Evolutionary conservation across 2,797 vertebrate genomes (phyloP), one percentile per base, ranked within the genome.

Genomic region (Sphaeramia orbicularis): DNA sequence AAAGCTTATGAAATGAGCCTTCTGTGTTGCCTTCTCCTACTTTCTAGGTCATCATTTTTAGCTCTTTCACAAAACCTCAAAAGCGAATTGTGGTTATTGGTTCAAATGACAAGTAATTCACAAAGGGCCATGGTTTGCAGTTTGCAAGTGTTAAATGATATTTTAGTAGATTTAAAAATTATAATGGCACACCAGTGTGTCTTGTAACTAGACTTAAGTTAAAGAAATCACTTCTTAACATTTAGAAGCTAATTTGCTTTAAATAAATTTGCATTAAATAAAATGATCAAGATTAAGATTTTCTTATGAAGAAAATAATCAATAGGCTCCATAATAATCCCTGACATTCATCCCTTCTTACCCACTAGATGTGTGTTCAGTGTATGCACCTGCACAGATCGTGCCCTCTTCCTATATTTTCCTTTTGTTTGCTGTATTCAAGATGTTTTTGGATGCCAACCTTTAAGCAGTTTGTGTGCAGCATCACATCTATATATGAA

Each of bases 71-170:
- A 48, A 60, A 63, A 12, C 58, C 44, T 32, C 43, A 41, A 14
- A 57, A 74, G 53, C 60, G 45, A 80, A 74, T 32, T 53, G 37
- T 41, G 68, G 71, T 70, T 51, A 55, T 64, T 76, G 51, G 37
- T 54, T 30, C n/a, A 50, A 35, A 55, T 10, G 30, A 67, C 48
- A 8, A 62, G 48, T 32, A 38, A 53, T n/a, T 44, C 48, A 50
- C 60, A 59, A 40, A 43, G 42, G 47, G 47, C 12, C 58, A 53
- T 65, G 51, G 10, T 14, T 36, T 0, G 0, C 43, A 35, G 8
- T 71, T 65, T 65, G 32, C 37, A 54, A 41, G 15, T 53, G 14
- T 41, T 69, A 21, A 57, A 49, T 21, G n/a, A 49, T 51, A 24
- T 47, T 40, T 35, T 35, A 35, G 7, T 35, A 35, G 7, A 35